Evolutionary conservation across 2,797 vertebrate species (phyloP), one percentile per base, ranked within the genome.

Genomic region (Platalea minor): DNA sequence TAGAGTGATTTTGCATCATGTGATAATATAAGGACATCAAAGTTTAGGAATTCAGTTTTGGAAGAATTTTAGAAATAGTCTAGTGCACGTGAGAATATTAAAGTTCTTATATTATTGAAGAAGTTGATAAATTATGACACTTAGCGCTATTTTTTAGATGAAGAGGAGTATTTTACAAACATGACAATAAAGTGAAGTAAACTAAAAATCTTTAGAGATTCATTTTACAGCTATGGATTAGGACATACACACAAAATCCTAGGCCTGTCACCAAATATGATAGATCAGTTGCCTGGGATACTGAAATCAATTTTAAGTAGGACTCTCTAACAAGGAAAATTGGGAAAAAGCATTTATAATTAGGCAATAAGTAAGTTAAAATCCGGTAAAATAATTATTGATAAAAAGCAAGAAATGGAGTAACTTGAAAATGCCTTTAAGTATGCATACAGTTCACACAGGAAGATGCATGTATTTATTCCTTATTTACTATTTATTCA

Each of bases 401-500:
- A 7, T 73, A 51, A 85, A 85, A 93, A 45, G 0, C 21, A 77
- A 48, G 16, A 59, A 74, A 31, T 46, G 1, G 2, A 31, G 1
- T 68, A 67, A 37, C 11, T 80, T 79, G 10, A 43, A 69, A 85
- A 69, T 43, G 6, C 7, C 17, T 86, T 41, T 17, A 63, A 13
- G 6, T 19, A 3, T 7, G 2, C 4, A 5, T 51, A 2, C 5
- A 37, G 21, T 46, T 54, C 28, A 39, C 17, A 20, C 0, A 35
- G 26, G 5, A 87, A 51, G 19, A 29, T 63, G 11, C 15, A 50
- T 12, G 1, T 39, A 21, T 50, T 67, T 64, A 25, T 63, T 91
- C 10, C 15, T 70, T 60, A 35, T 78, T 85, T 89, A 16, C 17
- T 57, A 3, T 75, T 91, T 70, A 23, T 10, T 53, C 10, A 72